Evolutionary conservation across 1,140 invertebrate genomes (phyloP).

Genomic region (Triops longicaudatus): DNA sequence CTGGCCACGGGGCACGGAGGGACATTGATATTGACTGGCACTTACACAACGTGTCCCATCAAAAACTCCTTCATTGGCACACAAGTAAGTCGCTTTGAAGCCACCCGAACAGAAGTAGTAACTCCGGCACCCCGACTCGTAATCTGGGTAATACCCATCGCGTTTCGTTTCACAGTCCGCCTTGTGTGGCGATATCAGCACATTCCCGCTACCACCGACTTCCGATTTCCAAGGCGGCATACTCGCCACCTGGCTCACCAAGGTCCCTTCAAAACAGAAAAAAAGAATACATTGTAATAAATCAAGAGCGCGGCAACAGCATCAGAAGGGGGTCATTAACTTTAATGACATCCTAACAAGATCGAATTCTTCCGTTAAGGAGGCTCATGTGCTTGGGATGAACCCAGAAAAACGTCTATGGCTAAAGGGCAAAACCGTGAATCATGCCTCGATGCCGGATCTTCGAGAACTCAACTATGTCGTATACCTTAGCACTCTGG

Average conservation of each 20-base stretch:
- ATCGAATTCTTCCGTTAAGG: neutral
- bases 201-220: neutral
- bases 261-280: neutral
- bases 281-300: neutral
- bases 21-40: slow-evolving; percentile 40
- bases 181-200: neutral
- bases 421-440: slow-evolving; percentile 5
- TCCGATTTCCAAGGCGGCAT: slow-evolving; percentile 9
- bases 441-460: neutral
- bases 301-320: neutral
- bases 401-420: neutral
- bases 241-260: neutral
- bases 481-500: neutral
- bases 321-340: neutral
- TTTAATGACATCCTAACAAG: slow-evolving; percentile 6
- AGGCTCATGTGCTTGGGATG: neutral
- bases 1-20: slow-evolving; percentile 36
- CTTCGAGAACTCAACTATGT: neutral
- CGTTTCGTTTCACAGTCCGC: slow-evolving; percentile 35
- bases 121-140: slow-evolving; percentile 46
- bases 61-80: slow-evolving; percentile 43
- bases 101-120: slow-evolving; percentile 49
- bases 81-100: slow-evolving; percentile 47
- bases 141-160: slow-evolving; percentile 50
- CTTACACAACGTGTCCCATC: slow-evolving; percentile 47